Percentiles rank a stretch among this genome's conserved stretches.
Evolutionary conservation across 2,113 vertebrate genomes (phyloP).

Genomic region (Todiramphus chloris): DNA sequence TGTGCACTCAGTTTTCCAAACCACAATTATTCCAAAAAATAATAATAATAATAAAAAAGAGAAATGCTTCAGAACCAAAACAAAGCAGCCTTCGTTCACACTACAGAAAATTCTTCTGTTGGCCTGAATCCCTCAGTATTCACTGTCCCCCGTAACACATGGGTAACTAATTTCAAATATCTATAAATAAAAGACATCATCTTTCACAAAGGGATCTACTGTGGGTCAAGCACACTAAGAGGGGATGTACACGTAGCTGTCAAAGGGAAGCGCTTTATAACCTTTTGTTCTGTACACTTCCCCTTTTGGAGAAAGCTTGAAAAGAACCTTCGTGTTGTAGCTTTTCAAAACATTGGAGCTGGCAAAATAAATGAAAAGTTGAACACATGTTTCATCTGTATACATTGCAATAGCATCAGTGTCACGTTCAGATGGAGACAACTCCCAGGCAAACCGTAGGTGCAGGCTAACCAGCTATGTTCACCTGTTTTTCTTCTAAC

Average conservation of each 20-base stretch:
- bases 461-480: not conserved
- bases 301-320: not conserved
- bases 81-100: not conserved
- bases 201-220: not conserved
- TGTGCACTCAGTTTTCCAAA: not conserved
- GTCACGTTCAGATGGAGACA: not conserved
- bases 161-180: conserved; percentile 1
- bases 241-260: not conserved
- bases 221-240: not conserved
- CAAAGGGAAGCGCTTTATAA: not conserved
- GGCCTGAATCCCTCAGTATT: not conserved
- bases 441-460: not conserved
- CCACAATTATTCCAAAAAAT: conserved; percentile 2
- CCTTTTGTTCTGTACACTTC: not conserved
- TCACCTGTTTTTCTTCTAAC: not conserved
- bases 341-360: not conserved
- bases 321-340: not conserved
- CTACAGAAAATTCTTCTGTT: not conserved
- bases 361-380: not conserved
- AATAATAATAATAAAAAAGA: not conserved
- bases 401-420: not conserved
- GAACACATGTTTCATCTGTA: not conserved
- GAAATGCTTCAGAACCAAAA: not conserved
- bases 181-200: not conserved
- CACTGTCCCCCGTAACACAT: not conserved